Evolutionary conservation across 64 coral and sea anemone genomes (phyloP).

Genomic region (Acropora yongei): DNA sequence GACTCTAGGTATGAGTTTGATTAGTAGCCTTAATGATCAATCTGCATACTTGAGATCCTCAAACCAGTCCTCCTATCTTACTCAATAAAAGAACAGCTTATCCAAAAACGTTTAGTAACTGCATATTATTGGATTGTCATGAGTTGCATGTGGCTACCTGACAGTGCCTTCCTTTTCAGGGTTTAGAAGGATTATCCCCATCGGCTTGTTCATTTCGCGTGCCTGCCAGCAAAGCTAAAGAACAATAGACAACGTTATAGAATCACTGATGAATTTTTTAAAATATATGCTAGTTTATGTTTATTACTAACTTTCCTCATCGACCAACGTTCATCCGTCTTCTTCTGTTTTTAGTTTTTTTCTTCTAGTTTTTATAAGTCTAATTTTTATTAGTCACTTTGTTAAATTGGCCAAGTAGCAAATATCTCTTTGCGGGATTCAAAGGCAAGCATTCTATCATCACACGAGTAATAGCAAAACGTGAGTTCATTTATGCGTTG

Average conservation of each 20-base stretch:
- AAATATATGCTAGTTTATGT: background rate
- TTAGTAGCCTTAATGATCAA: too few species aligned
- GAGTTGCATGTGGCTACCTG: background rate
- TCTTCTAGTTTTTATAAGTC: background rate
- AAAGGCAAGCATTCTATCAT: constrained; percentile 7
- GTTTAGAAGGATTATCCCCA: background rate
- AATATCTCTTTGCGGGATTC: background rate
- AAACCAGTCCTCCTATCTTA: background rate
- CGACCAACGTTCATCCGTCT: background rate
- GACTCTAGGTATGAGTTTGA: too few species aligned
- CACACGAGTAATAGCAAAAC: background rate
- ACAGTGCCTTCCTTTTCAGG: background rate
- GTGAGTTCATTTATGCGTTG: background rate
- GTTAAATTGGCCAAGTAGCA: background rate
- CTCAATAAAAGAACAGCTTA: background rate
- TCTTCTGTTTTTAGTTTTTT: background rate
- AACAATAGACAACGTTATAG: background rate
- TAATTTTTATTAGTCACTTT: background rate
- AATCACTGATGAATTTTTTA: background rate
- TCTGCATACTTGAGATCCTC: background rate
- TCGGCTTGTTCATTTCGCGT: background rate
- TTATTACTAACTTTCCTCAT: constrained; percentile 3
- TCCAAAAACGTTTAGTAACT: background rate
- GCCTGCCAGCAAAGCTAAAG: constrained; percentile 10
- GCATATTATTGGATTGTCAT: background rate